phyloP scores from a whole-genome alignment of 2,888 invertebrate species.

The Blastobasis adustella region DNA sequence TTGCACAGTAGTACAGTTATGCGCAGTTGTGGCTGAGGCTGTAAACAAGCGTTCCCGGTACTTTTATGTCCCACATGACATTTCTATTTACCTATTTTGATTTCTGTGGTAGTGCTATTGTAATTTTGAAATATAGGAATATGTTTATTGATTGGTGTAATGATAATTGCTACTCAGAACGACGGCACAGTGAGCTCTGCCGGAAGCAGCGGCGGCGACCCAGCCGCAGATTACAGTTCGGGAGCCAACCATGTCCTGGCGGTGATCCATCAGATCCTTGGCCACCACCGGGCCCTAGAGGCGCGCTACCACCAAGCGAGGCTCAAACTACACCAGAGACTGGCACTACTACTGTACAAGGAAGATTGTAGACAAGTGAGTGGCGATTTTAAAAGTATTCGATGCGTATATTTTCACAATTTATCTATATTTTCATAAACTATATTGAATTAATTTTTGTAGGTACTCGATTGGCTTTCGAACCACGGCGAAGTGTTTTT shows the following conservation, averaged over 20 bases:
- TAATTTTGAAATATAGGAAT: no score
- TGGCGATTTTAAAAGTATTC: not conserved
- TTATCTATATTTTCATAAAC: not conserved
- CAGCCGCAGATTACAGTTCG: conserved; percentile 96
- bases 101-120: no score
- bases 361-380: conserved; percentile 96
- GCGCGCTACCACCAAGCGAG: conserved; percentile 96
- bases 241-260: conserved; percentile 97
- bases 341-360: conserved; percentile 94
- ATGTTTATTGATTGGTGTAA: not conserved
- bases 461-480: conserved; percentile 97
- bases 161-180: conserved; percentile 26
- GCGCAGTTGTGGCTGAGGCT: no score
- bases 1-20: no score
- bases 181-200: conserved; percentile 69
- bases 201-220: conserved; percentile 83
- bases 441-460: conserved; percentile 16
- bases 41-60: no score
- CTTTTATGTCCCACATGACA: no score
- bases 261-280: conserved; percentile 96
- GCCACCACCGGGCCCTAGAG: conserved; percentile 94
- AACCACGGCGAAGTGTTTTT: conserved; percentile 98
- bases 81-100: no score
- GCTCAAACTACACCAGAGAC: conserved; percentile 94
- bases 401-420: not conserved